phyloP scores from a whole-genome alignment of 2,113 vertebrate genomes.

The Phyllostomus discolor region DNA sequence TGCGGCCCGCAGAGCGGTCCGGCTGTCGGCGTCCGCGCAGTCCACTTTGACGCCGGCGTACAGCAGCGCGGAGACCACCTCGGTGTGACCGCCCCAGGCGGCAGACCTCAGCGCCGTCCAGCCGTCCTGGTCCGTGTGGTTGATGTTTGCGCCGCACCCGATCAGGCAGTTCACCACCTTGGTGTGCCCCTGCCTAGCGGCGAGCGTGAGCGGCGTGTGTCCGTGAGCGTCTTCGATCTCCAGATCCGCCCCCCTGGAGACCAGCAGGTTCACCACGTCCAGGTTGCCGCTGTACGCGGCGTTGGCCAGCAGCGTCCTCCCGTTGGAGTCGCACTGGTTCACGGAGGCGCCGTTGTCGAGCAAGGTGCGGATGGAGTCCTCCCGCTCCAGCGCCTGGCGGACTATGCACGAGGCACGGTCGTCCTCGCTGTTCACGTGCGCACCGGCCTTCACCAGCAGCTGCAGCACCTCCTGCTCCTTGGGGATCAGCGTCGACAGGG shows the following conservation, averaged over 20 bases:
- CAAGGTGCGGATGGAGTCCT: conserved; percentile 95
- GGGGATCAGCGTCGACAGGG: conserved; percentile 91
- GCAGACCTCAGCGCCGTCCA: conserved; percentile 97
- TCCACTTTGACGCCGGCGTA: conserved; percentile 97
- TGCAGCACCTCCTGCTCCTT: conserved; percentile 96
- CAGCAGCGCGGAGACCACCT: conserved; percentile 95
- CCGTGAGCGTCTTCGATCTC: conserved; percentile 94
- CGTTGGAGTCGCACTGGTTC: conserved; percentile 93
- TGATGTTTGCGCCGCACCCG: conserved; percentile 93
- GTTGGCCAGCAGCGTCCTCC: conserved; percentile 92
- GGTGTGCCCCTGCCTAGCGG: conserved; percentile 96
- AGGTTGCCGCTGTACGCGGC: conserved; percentile 96
- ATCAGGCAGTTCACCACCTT: conserved; percentile 98
- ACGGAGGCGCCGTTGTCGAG: conserved; percentile 94
- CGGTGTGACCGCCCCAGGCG: conserved; percentile 96
- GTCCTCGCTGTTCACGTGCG: conserved; percentile 94
- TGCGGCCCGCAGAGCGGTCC: conserved; percentile 94
- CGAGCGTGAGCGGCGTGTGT: conserved; percentile 95
- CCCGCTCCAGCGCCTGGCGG: conserved; percentile 94
- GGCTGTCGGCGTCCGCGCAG: conserved; percentile 94
- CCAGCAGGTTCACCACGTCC: conserved; percentile 93
- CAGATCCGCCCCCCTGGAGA: conserved; percentile 92
- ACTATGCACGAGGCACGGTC: conserved; percentile 93
- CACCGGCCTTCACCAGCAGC: conserved; percentile 95
- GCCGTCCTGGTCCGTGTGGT: conserved; percentile 96